phyloP scores from a whole-genome alignment of 2,797 vertebrate species.

The Scarus forsteni region DNA sequence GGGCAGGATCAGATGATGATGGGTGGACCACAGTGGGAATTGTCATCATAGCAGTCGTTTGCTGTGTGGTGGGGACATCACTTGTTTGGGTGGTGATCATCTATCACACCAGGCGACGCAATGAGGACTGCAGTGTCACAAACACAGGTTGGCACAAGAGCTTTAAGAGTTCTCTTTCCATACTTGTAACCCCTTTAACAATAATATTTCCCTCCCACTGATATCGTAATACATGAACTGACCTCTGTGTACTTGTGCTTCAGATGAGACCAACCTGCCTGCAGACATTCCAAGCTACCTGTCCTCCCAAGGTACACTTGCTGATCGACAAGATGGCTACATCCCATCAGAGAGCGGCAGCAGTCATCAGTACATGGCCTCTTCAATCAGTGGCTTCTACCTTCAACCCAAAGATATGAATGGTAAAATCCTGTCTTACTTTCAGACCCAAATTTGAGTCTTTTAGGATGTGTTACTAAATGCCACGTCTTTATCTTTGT shows the following conservation, averaged over 20 bases:
- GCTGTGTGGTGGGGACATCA: conserved; percentile 98
- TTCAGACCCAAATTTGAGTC: not conserved
- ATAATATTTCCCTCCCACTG: not conserved
- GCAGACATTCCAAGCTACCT: conserved; percentile 97
- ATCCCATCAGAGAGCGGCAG: conserved; percentile 93
- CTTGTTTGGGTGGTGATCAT: conserved; percentile 99
- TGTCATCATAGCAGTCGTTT: conserved; percentile 97
- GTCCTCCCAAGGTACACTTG: conserved; percentile 95
- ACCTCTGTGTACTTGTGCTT: not conserved
- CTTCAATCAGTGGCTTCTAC: conserved; percentile 90
- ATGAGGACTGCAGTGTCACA: conserved; percentile 96
- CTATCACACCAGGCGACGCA: conserved; percentile 95
- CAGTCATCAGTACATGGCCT: conserved; percentile 91
- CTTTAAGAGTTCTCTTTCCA: too few relatives aligned
- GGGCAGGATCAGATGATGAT: conserved; percentile 83
- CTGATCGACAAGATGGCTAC: conserved; percentile 94
- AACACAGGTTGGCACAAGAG: conserved; percentile 90
- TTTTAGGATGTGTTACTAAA: not conserved
- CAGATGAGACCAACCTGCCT: conserved; percentile 97
- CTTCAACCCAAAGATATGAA: conserved; percentile 90
- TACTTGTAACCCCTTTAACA: too few relatives aligned
- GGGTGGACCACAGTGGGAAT: conserved; percentile 96
- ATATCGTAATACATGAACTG: not conserved
- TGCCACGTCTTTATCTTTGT: not conserved
- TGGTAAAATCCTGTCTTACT: conserved; percentile 72